These are phyloP conservation scores for Axinella damicornis DNA, from an alignment of 37 sponge, comb jelly and placozoan species.

Conservation along the genomic window DNA sequence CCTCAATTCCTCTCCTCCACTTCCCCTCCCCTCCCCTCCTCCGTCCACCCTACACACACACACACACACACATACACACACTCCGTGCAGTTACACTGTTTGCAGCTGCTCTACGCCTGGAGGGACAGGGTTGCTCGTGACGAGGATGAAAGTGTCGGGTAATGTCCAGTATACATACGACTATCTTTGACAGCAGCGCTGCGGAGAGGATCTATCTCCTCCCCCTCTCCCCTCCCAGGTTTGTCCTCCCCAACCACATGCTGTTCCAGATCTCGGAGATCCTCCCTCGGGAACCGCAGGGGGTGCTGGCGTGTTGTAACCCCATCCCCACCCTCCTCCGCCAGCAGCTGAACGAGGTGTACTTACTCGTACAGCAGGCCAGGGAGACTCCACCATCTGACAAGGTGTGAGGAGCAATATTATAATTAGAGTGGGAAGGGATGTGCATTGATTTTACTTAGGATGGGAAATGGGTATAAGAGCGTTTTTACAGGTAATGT, in stretches of 20 bases:
- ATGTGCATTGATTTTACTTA: not conserved
- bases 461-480: not conserved
- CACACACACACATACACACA: slow-evolving; percentile 12
- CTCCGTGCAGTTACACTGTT: slow-evolving; percentile 74
- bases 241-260: slow-evolving; percentile 96
- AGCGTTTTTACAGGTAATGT: slow-evolving; percentile 7
- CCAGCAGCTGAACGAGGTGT: slow-evolving; percentile 81
- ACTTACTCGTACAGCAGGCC: slow-evolving; percentile 68
- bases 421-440: not conserved
- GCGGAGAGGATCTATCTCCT: too few species aligned
- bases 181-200: not conserved
- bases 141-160: slow-evolving; percentile 92
- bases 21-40: not conserved
- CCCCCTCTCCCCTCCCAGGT: slow-evolving; percentile 26
- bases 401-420: slow-evolving; percentile 9
- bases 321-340: slow-evolving; percentile 91
- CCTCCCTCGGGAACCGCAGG: slow-evolving; percentile 84
- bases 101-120: slow-evolving; percentile 81
- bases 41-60: too few species aligned
- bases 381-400: slow-evolving; percentile 25
- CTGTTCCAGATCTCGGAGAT: slow-evolving; percentile 91
- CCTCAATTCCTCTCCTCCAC: too few species aligned
- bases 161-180: slow-evolving; percentile 32
- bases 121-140: slow-evolving; percentile 83
- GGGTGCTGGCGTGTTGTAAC: slow-evolving; percentile 93